phyloP scores from a whole-genome alignment of 2,113 vertebrate species.

The Mobula hypostoma region DNA sequence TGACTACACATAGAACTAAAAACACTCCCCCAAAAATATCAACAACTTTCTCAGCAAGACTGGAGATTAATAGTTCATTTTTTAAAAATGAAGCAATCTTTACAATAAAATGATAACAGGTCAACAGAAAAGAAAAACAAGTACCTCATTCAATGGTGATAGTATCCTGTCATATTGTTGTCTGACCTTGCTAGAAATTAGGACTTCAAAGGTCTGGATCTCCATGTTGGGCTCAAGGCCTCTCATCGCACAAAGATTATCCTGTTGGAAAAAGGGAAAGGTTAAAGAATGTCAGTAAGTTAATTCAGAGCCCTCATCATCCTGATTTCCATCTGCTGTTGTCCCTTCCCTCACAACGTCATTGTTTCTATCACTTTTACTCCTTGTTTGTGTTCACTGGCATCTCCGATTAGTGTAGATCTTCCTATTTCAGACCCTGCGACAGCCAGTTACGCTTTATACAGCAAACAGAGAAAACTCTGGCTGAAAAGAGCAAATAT shows the following conservation, averaged over 20 bases:
- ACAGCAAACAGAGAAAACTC: neutral
- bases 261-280: constrained; percentile 40
- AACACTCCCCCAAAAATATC: neutral
- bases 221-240: constrained; percentile 45
- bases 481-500: neutral
- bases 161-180: constrained; percentile 45
- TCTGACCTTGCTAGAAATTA: constrained; percentile 43
- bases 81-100: neutral
- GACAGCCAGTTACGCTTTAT: neutral
- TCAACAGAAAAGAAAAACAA: neutral
- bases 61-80: neutral
- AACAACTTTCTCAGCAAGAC: neutral
- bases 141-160: constrained; percentile 44
- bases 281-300: neutral
- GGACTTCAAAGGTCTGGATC: constrained; percentile 46
- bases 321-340: neutral
- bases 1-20: too few species aligned
- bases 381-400: neutral
- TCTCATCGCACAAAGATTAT: constrained; percentile 48
- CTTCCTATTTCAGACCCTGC: neutral
- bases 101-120: neutral
- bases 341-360: neutral
- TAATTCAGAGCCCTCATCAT: neutral
- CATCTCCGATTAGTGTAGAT: neutral
- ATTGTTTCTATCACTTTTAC: neutral